phyloP scores from a whole-genome alignment of 2,888 invertebrate genomes.

The Andrena marginata region DNA sequence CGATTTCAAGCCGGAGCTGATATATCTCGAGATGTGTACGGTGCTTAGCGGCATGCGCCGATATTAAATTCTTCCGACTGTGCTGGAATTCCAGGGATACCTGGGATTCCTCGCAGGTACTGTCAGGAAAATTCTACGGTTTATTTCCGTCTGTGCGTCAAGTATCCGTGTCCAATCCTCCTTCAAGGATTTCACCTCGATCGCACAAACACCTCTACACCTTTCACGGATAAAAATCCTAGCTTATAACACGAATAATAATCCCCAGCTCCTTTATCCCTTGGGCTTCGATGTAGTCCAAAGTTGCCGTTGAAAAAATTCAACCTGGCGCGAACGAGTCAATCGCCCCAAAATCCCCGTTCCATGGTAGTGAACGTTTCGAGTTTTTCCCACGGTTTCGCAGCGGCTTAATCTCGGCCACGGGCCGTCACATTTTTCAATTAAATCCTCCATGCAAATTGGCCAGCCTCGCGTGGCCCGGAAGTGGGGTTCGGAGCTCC shows the following conservation, averaged over 20 bases:
- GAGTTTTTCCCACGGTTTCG: slow-evolving; percentile 56
- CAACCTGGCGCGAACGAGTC: slow-evolving; percentile 14
- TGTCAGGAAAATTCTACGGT: slow-evolving; percentile 43
- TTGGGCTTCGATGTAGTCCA: too few species aligned
- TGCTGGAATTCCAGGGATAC: slow-evolving; percentile 53
- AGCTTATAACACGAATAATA: too few species aligned
- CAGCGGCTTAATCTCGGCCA: slow-evolving; percentile 64
- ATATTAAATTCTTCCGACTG: slow-evolving; percentile 71
- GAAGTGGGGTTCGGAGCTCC: slow-evolving; percentile 29
- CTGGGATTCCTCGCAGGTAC: slow-evolving; percentile 45
- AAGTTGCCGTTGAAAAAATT: not conserved
- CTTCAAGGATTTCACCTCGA: not conserved
- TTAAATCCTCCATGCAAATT: slow-evolving; percentile 78
- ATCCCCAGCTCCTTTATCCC: too few species aligned
- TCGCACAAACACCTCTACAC: not conserved
- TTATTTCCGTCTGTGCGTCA: slow-evolving; percentile 42
- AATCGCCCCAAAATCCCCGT: slow-evolving; percentile 55
- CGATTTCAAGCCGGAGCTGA: slow-evolving; percentile 7
- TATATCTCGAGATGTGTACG: slow-evolving; percentile 12
- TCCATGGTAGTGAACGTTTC: slow-evolving; percentile 18
- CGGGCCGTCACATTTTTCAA: slow-evolving; percentile 74
- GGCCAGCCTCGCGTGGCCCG: slow-evolving; percentile 54
- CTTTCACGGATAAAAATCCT: too few species aligned
- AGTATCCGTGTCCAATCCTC: slow-evolving; percentile 25
- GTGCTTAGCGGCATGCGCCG: slow-evolving; percentile 48